phyloP scores from a whole-genome alignment of 2,113 vertebrate species.

The Aleadryas rufinucha region DNA sequence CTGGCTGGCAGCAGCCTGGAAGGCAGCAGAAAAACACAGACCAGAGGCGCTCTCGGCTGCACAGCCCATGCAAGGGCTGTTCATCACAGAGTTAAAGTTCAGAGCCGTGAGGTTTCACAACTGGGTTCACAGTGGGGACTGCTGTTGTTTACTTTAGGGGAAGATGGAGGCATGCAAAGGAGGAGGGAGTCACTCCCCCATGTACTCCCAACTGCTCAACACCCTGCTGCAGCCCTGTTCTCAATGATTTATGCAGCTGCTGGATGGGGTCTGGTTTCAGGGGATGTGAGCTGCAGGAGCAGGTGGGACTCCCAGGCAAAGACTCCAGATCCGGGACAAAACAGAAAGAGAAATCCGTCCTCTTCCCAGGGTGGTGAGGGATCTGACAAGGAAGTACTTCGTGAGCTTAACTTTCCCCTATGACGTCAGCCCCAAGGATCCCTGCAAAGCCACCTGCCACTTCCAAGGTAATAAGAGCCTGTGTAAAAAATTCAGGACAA shows the following conservation, averaged over 20 bases:
- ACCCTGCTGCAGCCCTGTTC: neutral
- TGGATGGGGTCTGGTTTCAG: conserved; percentile 48
- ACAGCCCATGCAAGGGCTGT: neutral
- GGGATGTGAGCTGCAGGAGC: conserved; percentile 53
- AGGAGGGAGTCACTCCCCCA: neutral
- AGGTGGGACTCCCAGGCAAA: conserved; percentile 53
- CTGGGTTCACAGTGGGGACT: neutral
- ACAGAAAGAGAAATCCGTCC: neutral
- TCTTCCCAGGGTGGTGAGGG: neutral
- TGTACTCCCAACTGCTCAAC: conserved; percentile 30
- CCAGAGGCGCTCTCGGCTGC: neutral
- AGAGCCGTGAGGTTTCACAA: neutral
- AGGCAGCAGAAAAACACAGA: neutral
- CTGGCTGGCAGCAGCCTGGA: conserved; percentile 13
- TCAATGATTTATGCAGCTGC: conserved; percentile 55
- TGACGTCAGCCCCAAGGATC: neutral
- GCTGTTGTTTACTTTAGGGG: conserved; percentile 44
- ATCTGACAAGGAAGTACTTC: conserved; percentile 18
- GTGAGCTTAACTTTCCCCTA: neutral
- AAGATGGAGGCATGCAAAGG: neutral
- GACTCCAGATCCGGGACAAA: neutral
- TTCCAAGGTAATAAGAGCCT: neutral
- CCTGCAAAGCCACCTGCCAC: conserved; percentile 3
- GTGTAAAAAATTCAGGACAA: neutral
- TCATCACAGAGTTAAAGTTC: neutral